Evolutionary conservation across 2,888 invertebrate species (phyloP), one percentile per base, ranked within the genome.

Genomic region (Leptogaster cylindrica): DNA sequence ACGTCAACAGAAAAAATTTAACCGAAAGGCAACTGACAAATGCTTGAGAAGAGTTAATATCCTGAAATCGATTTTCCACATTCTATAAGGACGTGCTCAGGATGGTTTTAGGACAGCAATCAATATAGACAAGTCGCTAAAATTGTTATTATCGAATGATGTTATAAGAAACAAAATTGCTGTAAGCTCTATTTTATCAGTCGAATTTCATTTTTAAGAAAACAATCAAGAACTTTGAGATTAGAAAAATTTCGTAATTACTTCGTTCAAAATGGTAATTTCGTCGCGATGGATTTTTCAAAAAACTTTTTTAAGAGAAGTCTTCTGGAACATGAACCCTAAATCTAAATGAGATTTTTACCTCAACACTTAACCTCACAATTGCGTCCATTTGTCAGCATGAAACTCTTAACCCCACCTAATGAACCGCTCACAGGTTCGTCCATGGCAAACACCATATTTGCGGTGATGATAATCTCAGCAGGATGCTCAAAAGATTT

Each of bases 401-500:
- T 25, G 58, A 31, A 25, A 23, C 58, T 58, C n/a, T 58, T 25
- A 58, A 20, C 58, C 23, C 8, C 7, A 39, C 25, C 39, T 58
- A 58, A 58, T 58, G 58, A 58, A 58, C 41, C 39, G 25, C 58
- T 58, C 41, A 41, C 16, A 10, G 58, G 25, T 14, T 14, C 33
- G 18, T 18, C 18, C 52, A 41, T 39, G 23, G 23, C 58, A 39
- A 58, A 58, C 58, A 58, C 41, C 27, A 39, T 27, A 25, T 12
- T 25, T 39, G 58, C 41, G 58, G 39, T 58, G 58, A 58, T 58
- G 58, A 58, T 39, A 25, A 41, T 58, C 58, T 58, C 58, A 58
- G 58, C 58, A 58, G 39, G 58, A 12, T 39, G 39, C 25, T 20
- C n/a, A n/a, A n/a, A n/a, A n/a, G n/a, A n/a, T n/a, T n/a, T n/a